Evolutionary conservation across 2,797 vertebrate genomes (phyloP), one percentile per base, ranked within the genome.

Genomic region (Malurus leucopterus): DNA sequence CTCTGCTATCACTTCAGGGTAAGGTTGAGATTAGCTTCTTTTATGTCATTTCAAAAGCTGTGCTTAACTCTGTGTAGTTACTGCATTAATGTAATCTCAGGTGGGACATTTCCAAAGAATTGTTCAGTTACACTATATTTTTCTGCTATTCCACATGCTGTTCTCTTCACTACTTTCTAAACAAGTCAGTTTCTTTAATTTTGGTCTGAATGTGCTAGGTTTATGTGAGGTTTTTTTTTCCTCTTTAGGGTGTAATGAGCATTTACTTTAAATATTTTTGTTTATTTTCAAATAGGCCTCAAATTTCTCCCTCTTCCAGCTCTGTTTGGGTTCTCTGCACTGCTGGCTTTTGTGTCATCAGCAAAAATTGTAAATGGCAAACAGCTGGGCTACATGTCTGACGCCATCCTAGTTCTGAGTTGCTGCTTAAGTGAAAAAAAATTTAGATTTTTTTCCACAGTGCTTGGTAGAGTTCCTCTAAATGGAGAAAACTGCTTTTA

Each of bases 1-100:
- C 81, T 90, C 73, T 77, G 59, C 86, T 94, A 69, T 94, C 92
- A 74, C 78, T 85, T 91, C 50, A 65, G 85, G 67, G 53, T 88
- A 67, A 61, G 69, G 69, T 69, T 63, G 53, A 91, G 90, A 89
- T 90, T 78, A 86, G 46, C 43, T 81, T n/a, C 75, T 92, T 91
- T 89, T 54, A 74, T 75, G 68, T 67, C 57, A 90, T 87, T 85
- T 81, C 73, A 86, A 91, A 81, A 89, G 53, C 89, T 74, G 22
- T 73, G 54, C 51, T 91, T 92, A 55, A 62, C 44, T 89, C 80
- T 20, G 0, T 78, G 41, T 69, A 88, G 82, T 84, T 89, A 58
- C 43, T 77, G 18, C 61, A 57, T 91, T 75, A 73, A 59, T 67
- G 41, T 65, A 80, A 78, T 89, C 89, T 89, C 90, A 88, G 85